Base-by-base conservation (phyloP, 1,140 invertebrate genomes). In the Lasioglossum baleicum region DNA sequence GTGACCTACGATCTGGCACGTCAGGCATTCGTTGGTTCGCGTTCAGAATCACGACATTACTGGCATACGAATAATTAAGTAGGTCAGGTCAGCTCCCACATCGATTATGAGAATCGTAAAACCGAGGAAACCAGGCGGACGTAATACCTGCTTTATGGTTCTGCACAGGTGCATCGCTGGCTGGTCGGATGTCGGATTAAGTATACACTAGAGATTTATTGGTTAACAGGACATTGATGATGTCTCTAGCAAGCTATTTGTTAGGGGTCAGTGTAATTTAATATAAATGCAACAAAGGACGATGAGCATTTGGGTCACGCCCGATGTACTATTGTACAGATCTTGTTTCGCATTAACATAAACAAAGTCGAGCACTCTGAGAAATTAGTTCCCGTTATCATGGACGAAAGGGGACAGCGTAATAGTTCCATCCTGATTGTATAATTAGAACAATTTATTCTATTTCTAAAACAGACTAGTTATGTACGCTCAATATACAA, bases 61-160 rank as follows among this genome's bases (percentile, higher is more conserved):
- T 64, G 13, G 70, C 66, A 20, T 65, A 66, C 26, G 51, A 82
- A 78, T 84, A 85, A 85, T 85, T 85, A 85, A 85, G 51, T 68
- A 15, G 74, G 75, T 68, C 58, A 79, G 81, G 74, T 53, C 66
- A 22, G 44, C 42, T 31, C 60, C 15, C 44, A 71, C 42, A 74
- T 78, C 66, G 48, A 17, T 56, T 64, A 61, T 48, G 69, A 53
- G 42, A 68, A 40, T 80, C 68, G 51, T 85, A 85, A 85, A 85
- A 68, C 53, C 70, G 31, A 78, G 69, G 70, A 72, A 75, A 74
- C 35, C 51, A 56, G 15, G 42, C 58, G 63, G 53, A 61, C 51
- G 73, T 85, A 82, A 85, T 79, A 72, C 71, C 51, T 35, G 11
- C 56, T 85, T 85, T 82, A 85, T 61, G 63, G 64, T 44, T 17